Percentiles rank a stretch among this genome's conserved stretches.
Evolutionary conservation across 1,140 invertebrate genomes (phyloP).

Genomic region (Achatina immaculata): DNA sequence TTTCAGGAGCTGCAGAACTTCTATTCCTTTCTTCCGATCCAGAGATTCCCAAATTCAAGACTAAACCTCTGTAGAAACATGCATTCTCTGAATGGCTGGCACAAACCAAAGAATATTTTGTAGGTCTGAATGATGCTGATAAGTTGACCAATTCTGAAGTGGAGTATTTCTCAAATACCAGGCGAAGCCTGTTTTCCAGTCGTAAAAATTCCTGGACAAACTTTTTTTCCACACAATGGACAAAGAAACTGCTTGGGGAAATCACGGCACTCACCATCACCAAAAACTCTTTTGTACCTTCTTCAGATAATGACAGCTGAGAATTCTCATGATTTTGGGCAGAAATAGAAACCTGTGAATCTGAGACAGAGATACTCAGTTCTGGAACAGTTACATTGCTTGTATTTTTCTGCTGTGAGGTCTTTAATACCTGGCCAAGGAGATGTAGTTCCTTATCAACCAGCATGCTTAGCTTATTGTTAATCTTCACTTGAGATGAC

Average conservation of each 20-base stretch:
- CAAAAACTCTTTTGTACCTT: conserved; percentile 7
- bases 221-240: background rate
- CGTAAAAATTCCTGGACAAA: background rate
- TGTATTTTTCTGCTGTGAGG: background rate
- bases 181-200: background rate
- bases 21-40: background rate
- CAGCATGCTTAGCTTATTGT: background rate
- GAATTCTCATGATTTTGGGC: background rate
- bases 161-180: background rate
- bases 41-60: background rate
- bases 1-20: background rate
- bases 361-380: no score
- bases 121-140: background rate
- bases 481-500: background rate
- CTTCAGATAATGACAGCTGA: background rate
- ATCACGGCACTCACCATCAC: conserved; percentile 23
- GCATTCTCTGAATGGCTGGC: background rate
- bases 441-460: conserved; percentile 16
- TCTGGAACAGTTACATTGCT: background rate
- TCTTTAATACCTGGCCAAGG: background rate
- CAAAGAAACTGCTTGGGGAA: conserved; percentile 31
- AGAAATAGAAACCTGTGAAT: background rate
- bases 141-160: background rate
- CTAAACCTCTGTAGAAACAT: conserved; percentile 14
- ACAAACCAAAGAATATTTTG: conserved; percentile 3